Conservation (phyloP, 53 echinoderm and acorn worm genomes). For the Stichopus horrens region DNA sequence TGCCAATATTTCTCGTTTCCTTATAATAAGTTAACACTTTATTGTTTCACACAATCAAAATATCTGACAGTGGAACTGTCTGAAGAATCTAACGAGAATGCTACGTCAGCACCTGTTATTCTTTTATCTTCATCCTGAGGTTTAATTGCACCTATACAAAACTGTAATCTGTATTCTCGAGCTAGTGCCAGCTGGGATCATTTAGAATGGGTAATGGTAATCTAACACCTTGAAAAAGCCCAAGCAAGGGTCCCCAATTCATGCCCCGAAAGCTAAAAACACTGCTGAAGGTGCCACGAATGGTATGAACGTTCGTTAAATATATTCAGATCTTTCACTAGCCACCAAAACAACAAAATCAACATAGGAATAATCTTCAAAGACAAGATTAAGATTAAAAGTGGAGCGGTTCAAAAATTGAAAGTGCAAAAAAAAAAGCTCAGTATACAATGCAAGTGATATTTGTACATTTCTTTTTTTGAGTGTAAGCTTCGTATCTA, state of each 20-base stretch:
- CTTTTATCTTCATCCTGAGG: neutral
- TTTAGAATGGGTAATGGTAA: conserved; percentile 29
- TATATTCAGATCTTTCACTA: neutral
- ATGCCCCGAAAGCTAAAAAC: conserved; percentile 30
- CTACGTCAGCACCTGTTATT: too few species aligned
- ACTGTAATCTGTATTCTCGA: neutral
- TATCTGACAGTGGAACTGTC: neutral
- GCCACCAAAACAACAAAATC: neutral
- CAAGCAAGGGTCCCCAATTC: neutral
- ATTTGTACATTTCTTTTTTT: too few species aligned
- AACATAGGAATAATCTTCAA: neutral
- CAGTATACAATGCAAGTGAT: neutral
- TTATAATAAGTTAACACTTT: neutral
- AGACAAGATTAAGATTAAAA: neutral
- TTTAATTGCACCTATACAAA: neutral
- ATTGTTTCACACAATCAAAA: neutral
- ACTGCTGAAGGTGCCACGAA: neutral
- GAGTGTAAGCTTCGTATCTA: neutral
- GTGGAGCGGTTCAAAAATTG: neutral
- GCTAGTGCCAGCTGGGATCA: conserved; percentile 21
- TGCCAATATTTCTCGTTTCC: neutral
- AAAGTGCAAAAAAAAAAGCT: neutral
- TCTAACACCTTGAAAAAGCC: neutral
- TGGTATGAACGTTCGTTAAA: neutral
- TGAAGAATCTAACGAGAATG: neutral